Evolutionary conservation across 2,113 vertebrate species (phyloP).

Genomic region (Globicephala melas): DNA sequence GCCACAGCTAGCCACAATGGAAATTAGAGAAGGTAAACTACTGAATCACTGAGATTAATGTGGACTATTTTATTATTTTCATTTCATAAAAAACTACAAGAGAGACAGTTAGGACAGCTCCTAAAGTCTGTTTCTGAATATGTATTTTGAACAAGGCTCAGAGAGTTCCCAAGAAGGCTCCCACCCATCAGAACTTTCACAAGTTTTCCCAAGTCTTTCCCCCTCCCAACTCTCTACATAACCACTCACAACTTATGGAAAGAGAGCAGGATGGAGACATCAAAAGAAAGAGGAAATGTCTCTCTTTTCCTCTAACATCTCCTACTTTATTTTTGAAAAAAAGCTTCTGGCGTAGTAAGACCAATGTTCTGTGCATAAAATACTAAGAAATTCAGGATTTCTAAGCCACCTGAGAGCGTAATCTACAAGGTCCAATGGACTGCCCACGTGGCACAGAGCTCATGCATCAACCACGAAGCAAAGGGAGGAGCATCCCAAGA

Average conservation of each 20-base stretch:
- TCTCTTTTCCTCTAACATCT: not conserved
- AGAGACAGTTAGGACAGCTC: not conserved
- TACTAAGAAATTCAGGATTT: not conserved
- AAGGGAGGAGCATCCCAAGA: not conserved
- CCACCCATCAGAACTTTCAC: not conserved
- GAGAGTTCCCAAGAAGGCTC: not conserved
- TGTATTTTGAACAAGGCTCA: not conserved
- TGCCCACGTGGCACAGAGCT: rapidly evolving
- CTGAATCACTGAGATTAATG: too few relatives aligned
- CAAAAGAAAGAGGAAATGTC: not conserved
- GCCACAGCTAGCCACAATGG: not conserved
- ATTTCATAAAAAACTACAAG: not conserved
- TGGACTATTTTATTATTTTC: not conserved
- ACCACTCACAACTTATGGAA: not conserved
- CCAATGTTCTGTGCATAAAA: not conserved
- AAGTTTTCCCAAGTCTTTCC: rapidly evolving
- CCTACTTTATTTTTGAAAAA: not conserved
- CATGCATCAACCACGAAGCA: not conserved
- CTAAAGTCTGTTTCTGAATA: not conserved
- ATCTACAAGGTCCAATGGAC: not conserved
- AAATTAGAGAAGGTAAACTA: not conserved
- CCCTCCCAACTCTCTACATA: not conserved
- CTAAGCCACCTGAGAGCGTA: not conserved
- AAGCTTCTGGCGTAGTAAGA: not conserved
- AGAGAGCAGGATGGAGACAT: not conserved